Evolutionary conservation across 1,140 invertebrate genomes (phyloP), one percentile per base, ranked within the genome.

Genomic region (Hirudo medicinalis): DNA sequence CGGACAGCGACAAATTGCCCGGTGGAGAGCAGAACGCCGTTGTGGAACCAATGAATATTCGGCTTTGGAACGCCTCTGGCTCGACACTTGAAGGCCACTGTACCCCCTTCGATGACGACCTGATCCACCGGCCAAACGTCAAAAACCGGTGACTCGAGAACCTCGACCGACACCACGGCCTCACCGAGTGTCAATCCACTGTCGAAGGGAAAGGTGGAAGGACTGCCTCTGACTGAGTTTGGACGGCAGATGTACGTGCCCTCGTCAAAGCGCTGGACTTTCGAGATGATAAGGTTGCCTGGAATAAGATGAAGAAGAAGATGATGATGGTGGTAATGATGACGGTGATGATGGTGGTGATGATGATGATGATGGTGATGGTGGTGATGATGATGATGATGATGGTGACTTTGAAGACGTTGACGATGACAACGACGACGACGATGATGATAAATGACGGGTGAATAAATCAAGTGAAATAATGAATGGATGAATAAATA

Each of bases 1-100:
- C 69, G 19, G 22, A 70, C 69, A n/a, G 53, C 69, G 32, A 25
- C 22, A 17, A 54, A 49, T 54, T 36, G 69, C 2, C 69, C 69
- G 25, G 25, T 54, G 43, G 25, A 25, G 4, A 49, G 43, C 25
- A 25, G 43, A 49, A 70, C 85, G 0, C 91, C 90, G 78, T 94
- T 94, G 15, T 92, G 86, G 36, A 92, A 80, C 92, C 92, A 95
- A 69, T 87, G 86, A 11, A 92, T 82, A 0, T 81, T 81, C 0
- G 91, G 91, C 60, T 85, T 79, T 0, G 91, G 90, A 63, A 86
- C 82, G 0, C 90, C 91, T 2, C 81, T 82, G 0, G 87, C 87
- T 0, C 77, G 79, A 77, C 90, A 91, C 1, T 84, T 83, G 0
- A 91, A 76, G n/a, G 86, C 84, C 0, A 89, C 76, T 68, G 85